Conservation (phyloP, 2,113 vertebrate genomes). For the Paradisaea rubra region DNA sequence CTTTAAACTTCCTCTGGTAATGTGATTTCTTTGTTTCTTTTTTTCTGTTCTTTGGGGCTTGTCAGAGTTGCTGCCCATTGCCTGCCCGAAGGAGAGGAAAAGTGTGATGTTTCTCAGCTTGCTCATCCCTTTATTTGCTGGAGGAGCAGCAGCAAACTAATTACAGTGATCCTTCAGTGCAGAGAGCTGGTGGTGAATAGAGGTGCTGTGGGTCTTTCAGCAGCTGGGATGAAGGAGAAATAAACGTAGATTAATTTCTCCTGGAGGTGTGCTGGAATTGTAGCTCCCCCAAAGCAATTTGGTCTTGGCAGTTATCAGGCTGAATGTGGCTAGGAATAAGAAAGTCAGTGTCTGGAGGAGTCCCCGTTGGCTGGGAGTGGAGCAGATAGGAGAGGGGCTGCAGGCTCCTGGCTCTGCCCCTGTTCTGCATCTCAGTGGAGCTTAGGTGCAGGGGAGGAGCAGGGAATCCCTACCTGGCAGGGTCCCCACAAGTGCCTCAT, state of each 20-base stretch:
- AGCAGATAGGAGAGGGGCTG: background rate
- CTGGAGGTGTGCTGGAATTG: background rate
- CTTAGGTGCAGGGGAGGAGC: background rate
- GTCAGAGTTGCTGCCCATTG: background rate
- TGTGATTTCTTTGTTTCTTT: background rate
- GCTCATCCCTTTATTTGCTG: background rate
- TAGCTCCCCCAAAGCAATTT: background rate
- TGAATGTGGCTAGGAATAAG: background rate
- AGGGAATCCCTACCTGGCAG: background rate
- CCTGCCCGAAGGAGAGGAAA: background rate
- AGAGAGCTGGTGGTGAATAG: background rate
- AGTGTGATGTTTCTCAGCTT: background rate
- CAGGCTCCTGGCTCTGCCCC: background rate
- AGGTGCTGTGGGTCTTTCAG: background rate
- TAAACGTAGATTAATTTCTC: background rate
- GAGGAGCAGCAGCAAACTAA: background rate
- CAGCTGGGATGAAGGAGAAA: background rate
- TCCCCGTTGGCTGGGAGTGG: rapidly evolving
- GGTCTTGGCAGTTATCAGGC: background rate
- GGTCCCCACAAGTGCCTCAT: rapidly evolving
- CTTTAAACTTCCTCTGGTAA: background rate
- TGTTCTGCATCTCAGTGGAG: background rate
- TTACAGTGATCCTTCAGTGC: background rate
- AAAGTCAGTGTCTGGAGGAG: background rate
- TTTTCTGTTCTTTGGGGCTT: background rate